Percentiles rank a stretch among this genome's conserved stretches.
Conservation (phyloP, 2,113 vertebrate genomes). For the Litocranius walleri region DNA sequence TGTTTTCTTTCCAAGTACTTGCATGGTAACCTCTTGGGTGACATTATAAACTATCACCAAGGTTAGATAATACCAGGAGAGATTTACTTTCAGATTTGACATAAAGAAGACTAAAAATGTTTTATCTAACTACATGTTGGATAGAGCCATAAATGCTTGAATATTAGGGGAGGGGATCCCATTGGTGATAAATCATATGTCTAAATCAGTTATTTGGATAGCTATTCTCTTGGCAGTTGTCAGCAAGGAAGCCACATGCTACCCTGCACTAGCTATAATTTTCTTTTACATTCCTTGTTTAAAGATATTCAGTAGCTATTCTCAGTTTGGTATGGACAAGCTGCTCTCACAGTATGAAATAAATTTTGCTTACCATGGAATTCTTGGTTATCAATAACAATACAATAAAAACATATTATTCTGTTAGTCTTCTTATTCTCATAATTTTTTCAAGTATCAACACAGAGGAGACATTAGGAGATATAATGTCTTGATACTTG, state of each 20-base stretch:
- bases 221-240: conserved; percentile 42
- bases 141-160: background rate
- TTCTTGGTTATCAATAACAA: background rate
- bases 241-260: background rate
- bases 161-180: background rate
- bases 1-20: background rate
- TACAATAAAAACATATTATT: background rate
- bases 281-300: conserved; percentile 40
- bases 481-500: background rate
- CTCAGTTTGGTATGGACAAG: background rate
- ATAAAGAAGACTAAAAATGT: background rate
- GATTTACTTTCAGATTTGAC: background rate
- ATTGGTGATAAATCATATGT: background rate
- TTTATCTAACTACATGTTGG: background rate
- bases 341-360: background rate
- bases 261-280: background rate
- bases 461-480: background rate
- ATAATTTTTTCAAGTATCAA: background rate
- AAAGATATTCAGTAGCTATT: conserved; percentile 41
- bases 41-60: background rate
- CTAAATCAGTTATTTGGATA: conserved; percentile 61
- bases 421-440: background rate
- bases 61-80: background rate
- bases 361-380: background rate
- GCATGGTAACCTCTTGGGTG: background rate